Conservation (phyloP, 2,888 invertebrate genomes). For the Eulithis testata region DNA sequence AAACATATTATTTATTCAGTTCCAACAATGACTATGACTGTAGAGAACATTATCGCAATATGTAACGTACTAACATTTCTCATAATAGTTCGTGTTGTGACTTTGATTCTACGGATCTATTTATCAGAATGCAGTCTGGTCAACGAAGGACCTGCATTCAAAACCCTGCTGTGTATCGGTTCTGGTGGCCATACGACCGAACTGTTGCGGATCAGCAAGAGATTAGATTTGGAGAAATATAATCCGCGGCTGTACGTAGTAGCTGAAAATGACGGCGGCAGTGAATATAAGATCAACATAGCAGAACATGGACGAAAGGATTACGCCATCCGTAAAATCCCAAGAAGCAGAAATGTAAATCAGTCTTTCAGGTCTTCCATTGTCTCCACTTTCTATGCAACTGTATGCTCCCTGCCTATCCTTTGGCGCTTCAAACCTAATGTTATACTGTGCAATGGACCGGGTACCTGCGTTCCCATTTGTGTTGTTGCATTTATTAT, state of each 20-base stretch:
- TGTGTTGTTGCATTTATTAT: constrained; percentile 91
- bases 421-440: constrained; percentile 89
- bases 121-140: constrained; percentile 54
- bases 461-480: constrained; percentile 97
- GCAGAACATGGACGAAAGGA: constrained; percentile 70
- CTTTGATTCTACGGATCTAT: constrained; percentile 56
- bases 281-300: constrained; percentile 87
- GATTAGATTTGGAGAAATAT: constrained; percentile 87
- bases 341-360: constrained; percentile 93
- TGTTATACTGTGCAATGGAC: constrained; percentile 96
- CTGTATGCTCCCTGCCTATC: constrained; percentile 88
- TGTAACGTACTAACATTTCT: constrained; percentile 38
- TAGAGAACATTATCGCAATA: constrained; percentile 14
- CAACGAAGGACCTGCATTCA: constrained; percentile 50
- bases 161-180: constrained; percentile 88
- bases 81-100: constrained; percentile 48
- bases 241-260: constrained; percentile 90
- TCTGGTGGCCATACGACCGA: constrained; percentile 98
- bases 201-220: constrained; percentile 90
- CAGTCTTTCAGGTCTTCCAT: constrained; percentile 93
- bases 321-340: constrained; percentile 86
- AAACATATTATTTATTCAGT: neutral
- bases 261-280: constrained; percentile 91
- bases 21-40: constrained; percentile 1
- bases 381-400: constrained; percentile 90